Percentiles rank a stretch among this genome's conserved stretches.
Conservation (phyloP, 2,113 vertebrate genomes). For the Pterophyllum scalare region DNA sequence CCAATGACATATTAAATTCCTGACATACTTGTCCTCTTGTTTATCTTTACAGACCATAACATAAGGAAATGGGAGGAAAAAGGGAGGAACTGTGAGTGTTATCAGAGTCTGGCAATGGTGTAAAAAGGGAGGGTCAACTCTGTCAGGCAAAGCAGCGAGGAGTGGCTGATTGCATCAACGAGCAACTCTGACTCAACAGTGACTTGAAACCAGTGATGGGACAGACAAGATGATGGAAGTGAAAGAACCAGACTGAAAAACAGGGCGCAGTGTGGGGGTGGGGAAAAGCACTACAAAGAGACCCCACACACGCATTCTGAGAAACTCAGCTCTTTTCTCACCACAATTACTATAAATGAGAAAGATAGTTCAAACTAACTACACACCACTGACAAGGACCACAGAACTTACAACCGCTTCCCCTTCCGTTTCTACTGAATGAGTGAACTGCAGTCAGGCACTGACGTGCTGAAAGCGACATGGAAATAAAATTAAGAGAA, state of each 20-base stretch:
- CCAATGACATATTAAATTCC: slow-evolving; percentile 37
- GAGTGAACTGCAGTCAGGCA: slow-evolving; percentile 32
- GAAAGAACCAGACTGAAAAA: slow-evolving; percentile 1
- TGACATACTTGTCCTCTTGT: slow-evolving; percentile 23
- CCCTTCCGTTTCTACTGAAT: slow-evolving; percentile 54
- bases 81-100: slow-evolving; percentile 23
- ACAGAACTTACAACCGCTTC: slow-evolving; percentile 60
- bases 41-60: slow-evolving; percentile 20
- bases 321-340: slow-evolving; percentile 39
- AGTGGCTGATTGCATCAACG: slow-evolving; percentile 34
- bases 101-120: slow-evolving; percentile 41
- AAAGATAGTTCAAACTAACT: slow-evolving; percentile 32
- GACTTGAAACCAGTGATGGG: not conserved
- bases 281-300: slow-evolving; percentile 18
- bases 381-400: slow-evolving; percentile 25
- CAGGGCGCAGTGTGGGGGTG: slow-evolving; percentile 15
- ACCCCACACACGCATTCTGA: slow-evolving; percentile 44
- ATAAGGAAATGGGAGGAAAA: slow-evolving; percentile 18
- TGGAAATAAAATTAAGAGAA: slow-evolving; percentile 30
- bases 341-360: slow-evolving; percentile 64
- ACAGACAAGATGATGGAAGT: not conserved
- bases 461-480: slow-evolving; percentile 25
- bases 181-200: slow-evolving; percentile 25
- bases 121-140: slow-evolving; percentile 31
- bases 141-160: slow-evolving; percentile 42